These are phyloP conservation scores for Lycaon pictus DNA, from an alignment of 2,113 vertebrate species.

Conservation along the genomic window DNA sequence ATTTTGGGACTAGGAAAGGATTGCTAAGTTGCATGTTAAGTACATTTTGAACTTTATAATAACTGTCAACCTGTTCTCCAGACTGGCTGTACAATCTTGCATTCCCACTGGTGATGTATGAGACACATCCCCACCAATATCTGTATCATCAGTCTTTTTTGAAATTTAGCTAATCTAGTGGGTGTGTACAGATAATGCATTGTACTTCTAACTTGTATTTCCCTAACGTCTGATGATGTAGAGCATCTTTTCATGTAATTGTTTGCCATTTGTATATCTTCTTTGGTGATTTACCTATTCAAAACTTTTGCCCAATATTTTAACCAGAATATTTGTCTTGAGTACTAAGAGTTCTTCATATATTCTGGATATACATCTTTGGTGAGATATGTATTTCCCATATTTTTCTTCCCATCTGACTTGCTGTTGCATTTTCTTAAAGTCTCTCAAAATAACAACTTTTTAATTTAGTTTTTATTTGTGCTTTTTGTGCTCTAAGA, in stretches of 20 bases:
- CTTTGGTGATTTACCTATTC: not conserved
- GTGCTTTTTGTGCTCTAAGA: not conserved
- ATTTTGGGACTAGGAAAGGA: not conserved
- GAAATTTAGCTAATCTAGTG: not conserved
- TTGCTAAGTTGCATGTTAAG: not conserved
- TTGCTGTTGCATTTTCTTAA: not conserved
- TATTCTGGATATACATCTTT: not conserved
- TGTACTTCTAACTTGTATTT: not conserved
- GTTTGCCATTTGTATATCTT: not conserved
- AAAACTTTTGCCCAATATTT: not conserved
- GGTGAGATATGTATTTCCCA: not conserved
- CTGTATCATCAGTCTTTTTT: not conserved
- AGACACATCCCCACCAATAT: not conserved
- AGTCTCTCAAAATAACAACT: not conserved
- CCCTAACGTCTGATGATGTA: not conserved
- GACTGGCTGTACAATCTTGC: not conserved
- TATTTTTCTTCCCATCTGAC: not conserved
- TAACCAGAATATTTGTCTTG: not conserved
- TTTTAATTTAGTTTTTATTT: conserved; percentile 19
- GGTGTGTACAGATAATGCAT: not conserved
- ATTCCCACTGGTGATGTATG: not conserved
- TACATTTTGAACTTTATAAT: not conserved
- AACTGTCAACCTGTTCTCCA: not conserved
- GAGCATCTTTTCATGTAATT: not conserved
- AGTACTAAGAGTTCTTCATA: not conserved